Conservation (phyloP, 2,888 invertebrate genomes). For the Andrena fulva region DNA sequence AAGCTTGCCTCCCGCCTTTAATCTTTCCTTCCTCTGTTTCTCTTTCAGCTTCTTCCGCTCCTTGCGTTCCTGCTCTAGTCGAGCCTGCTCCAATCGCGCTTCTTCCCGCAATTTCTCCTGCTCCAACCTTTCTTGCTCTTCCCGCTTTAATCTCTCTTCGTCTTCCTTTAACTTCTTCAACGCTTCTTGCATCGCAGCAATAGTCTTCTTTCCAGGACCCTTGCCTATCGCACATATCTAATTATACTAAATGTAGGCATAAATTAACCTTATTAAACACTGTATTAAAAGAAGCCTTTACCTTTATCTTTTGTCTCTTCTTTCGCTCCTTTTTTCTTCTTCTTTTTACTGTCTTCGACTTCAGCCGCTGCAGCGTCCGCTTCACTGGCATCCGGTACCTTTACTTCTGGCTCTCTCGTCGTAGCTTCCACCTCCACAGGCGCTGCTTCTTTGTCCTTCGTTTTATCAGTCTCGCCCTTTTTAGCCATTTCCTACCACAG, state of each 20-base stretch:
- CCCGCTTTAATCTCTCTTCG: conserved; percentile 90
- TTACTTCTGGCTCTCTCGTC: conserved; percentile 64
- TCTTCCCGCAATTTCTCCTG: conserved; percentile 91
- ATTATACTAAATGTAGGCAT: conserved; percentile 49
- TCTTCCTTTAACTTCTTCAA: conserved; percentile 95
- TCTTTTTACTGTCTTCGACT: conserved; percentile 84
- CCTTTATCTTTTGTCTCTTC: conserved; percentile 85
- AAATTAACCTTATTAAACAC: conserved; percentile 33
- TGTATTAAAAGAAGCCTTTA: conserved; percentile 45
- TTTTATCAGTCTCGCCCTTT: conserved; percentile 68
- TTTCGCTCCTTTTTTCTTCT: conserved; percentile 85
- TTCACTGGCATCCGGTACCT: conserved; percentile 56
- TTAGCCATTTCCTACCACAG: conserved; percentile 74
- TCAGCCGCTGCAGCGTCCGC: conserved; percentile 80
- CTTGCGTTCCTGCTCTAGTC: conserved; percentile 94
- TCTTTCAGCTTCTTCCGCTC: conserved; percentile 96
- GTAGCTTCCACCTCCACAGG: conserved; percentile 46
- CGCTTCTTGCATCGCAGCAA: conserved; percentile 96
- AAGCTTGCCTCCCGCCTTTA: conserved; percentile 98
- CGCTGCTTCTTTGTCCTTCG: conserved; percentile 73
- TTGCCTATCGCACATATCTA: conserved; percentile 77
- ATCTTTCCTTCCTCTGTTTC: conserved; percentile 95
- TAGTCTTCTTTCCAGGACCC: conserved; percentile 93
- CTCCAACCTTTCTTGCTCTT: conserved; percentile 93
- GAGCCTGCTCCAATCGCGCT: conserved; percentile 90